These are phyloP conservation scores for Drosophila murphyi DNA, from an alignment of 1,140 invertebrate genomes.

Conservation along the genomic window DNA sequence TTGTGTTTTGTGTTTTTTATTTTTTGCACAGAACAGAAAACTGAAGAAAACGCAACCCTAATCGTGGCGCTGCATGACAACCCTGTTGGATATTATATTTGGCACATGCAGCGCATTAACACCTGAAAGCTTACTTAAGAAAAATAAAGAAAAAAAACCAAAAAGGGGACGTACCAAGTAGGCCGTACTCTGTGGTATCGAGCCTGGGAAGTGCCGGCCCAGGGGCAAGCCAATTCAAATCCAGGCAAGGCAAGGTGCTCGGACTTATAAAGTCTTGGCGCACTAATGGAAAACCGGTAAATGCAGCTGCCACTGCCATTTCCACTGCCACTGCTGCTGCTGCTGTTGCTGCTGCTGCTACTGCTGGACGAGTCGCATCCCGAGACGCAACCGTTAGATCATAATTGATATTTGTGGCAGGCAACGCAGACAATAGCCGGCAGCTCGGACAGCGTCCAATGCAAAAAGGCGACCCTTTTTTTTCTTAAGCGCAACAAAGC, in stretches of 20 bases:
- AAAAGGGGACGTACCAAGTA: conserved; percentile 1
- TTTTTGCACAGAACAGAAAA: conserved; percentile 39
- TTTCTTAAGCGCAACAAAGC: conserved; percentile 50
- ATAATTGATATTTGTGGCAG: conserved; percentile 47
- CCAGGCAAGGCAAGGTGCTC: conserved; percentile 13
- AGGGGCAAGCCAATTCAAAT: conserved; percentile 41
- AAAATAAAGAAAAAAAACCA: neutral
- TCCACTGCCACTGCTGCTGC: neutral
- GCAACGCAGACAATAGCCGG: conserved; percentile 25
- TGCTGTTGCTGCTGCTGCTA: conserved; percentile 16
- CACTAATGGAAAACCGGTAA: conserved; percentile 25
- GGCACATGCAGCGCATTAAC: conserved; percentile 68
- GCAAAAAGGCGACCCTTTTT: conserved; percentile 24
- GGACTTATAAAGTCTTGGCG: conserved; percentile 3
- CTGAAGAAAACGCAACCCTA: conserved; percentile 40
- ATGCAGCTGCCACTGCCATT: conserved; percentile 9
- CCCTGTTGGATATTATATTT: conserved; percentile 53
- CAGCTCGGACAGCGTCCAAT: conserved; percentile 49
- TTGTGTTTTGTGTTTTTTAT: neutral
- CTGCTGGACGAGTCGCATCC: conserved; percentile 20
- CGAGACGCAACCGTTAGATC: conserved; percentile 44
- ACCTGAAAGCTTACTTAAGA: conserved; percentile 35
- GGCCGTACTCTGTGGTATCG: conserved; percentile 32
- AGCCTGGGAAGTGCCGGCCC: conserved; percentile 71
- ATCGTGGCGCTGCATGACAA: conserved; percentile 30